These are phyloP conservation scores for Tragulus kanchil DNA, from an alignment of 2,113 vertebrate species.

Conservation along the genomic window DNA sequence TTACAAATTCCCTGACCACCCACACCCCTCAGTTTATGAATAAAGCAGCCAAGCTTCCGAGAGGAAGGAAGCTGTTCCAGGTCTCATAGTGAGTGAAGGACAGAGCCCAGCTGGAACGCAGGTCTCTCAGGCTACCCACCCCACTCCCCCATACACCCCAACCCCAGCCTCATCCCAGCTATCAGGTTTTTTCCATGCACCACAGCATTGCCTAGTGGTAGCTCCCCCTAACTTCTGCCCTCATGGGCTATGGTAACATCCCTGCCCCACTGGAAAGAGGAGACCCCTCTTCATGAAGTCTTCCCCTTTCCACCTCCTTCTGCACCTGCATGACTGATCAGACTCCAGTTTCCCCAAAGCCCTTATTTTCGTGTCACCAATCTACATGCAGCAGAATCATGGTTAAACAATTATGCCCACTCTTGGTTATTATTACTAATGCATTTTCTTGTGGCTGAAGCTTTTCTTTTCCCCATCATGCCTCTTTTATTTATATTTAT, in stretches of 20 bases:
- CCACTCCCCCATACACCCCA: background rate
- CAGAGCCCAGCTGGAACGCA: rapidly evolving
- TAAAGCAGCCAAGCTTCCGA: background rate
- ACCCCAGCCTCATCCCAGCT: rapidly evolving
- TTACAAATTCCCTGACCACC: background rate
- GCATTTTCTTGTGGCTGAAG: background rate
- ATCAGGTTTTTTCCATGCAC: background rate
- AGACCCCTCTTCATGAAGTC: background rate
- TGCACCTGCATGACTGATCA: background rate
- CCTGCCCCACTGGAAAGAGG: background rate
- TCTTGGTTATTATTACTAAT: background rate
- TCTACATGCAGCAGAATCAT: background rate
- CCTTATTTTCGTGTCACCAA: background rate
- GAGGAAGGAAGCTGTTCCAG: background rate
- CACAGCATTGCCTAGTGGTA: conserved; percentile 4
- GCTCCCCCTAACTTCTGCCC: background rate
- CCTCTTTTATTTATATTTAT: no score
- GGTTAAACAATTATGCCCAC: background rate
- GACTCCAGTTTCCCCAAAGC: background rate
- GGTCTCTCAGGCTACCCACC: background rate
- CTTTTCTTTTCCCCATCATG: no score
- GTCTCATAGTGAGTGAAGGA: background rate
- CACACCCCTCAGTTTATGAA: background rate
- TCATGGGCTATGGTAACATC: background rate
- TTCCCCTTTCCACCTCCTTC: background rate